A percentile compares a stretch with the other conserved stretches of the same genome.
Conservation (phyloP, 2,797 vertebrate genomes). For the Menidia menidia region DNA sequence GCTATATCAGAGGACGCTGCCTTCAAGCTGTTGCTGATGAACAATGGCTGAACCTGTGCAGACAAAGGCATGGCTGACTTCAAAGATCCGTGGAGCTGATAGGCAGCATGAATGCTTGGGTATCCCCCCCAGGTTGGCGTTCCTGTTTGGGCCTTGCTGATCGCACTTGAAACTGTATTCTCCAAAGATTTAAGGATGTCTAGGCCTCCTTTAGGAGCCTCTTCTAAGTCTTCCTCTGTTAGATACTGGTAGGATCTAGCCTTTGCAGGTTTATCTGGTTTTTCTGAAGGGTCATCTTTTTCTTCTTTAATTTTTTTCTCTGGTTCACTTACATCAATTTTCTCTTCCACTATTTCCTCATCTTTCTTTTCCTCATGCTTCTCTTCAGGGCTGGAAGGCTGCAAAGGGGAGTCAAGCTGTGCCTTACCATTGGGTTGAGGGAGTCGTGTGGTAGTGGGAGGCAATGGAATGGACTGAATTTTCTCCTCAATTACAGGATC, state of each 20-base stretch:
- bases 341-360: conserved; percentile 81
- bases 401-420: conserved; percentile 87
- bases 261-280: conserved; percentile 71
- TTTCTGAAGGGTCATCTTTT: conserved; percentile 85
- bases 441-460: conserved; percentile 91
- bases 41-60: conserved; percentile 91
- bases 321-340: conserved; percentile 67
- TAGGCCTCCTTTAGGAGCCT: conserved; percentile 92
- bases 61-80: conserved; percentile 86
- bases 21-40: conserved; percentile 85
- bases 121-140: conserved; percentile 98
- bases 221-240: conserved; percentile 95
- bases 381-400: conserved; percentile 82
- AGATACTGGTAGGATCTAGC: conserved; percentile 91
- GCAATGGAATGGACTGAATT: conserved; percentile 96
- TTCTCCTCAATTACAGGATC: conserved; percentile 95
- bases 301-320: conserved; percentile 95
- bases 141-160: conserved; percentile 98
- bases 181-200: conserved; percentile 97
- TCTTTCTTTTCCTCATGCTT: conserved; percentile 78
- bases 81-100: conserved; percentile 92
- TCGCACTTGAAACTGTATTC: conserved; percentile 96
- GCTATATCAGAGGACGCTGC: conserved; percentile 80
- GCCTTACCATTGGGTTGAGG: conserved; percentile 87
- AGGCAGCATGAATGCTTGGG: conserved; percentile 97